Percentiles rank a stretch among this genome's conserved stretches.
Evolutionary conservation across 2,888 invertebrate genomes (phyloP).

Genomic region (Chrysotoxum bicinctum): DNA sequence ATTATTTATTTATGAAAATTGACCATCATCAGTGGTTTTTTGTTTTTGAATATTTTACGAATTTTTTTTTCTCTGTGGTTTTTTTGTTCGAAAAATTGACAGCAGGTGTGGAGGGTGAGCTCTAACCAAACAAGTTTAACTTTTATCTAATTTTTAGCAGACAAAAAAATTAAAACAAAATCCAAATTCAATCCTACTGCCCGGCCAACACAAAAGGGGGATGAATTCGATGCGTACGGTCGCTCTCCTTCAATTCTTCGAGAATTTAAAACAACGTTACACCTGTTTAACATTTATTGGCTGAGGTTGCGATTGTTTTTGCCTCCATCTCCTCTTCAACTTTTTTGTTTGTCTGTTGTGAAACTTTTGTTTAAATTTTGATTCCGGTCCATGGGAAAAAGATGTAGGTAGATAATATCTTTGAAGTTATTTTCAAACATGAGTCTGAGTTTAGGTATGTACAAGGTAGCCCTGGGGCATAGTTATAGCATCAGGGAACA

Average conservation of each 20-base stretch:
- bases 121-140: conserved; percentile 43
- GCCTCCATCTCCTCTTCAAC: background rate
- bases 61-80: conserved; percentile 5
- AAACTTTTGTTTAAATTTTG: conserved; percentile 17
- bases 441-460: background rate
- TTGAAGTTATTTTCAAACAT: conserved; percentile 9
- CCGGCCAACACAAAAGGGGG: background rate
- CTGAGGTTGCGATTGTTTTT: conserved; percentile 44
- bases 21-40: conserved; percentile 49
- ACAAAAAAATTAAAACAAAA: conserved; percentile 25
- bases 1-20: conserved; percentile 67
- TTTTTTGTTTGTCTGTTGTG: background rate
- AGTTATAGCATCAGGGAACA: background rate
- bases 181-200: conserved; percentile 34
- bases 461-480: background rate
- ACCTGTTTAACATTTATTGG: conserved; percentile 64
- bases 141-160: conserved; percentile 1
- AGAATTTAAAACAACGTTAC: conserved; percentile 53
- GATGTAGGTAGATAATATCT: background rate
- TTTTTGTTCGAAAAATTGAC: background rate
- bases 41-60: conserved; percentile 22
- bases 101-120: conserved; percentile 28
- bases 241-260: conserved; percentile 25
- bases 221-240: background rate
- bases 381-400: background rate